A percentile compares a stretch with the other conserved stretches of the same genome.
Evolutionary conservation across 1,140 invertebrate genomes (phyloP).

Genomic region (Geopemphigus sp.): DNA sequence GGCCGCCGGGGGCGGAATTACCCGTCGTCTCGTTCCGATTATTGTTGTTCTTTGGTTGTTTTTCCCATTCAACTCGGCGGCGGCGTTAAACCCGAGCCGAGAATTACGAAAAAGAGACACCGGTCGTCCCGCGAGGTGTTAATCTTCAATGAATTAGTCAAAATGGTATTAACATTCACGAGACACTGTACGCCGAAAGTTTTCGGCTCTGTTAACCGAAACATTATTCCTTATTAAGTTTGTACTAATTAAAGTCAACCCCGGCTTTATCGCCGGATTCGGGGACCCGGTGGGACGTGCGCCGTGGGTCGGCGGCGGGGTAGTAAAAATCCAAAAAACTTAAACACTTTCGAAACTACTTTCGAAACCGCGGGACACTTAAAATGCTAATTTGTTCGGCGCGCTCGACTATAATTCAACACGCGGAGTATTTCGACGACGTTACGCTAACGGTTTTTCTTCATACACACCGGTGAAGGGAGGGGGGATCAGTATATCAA

Average conservation of each 20-base stretch:
- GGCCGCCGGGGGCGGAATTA: neutral
- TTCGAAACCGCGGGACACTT: conserved; percentile 26
- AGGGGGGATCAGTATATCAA: neutral
- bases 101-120: conserved; percentile 42
- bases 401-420: conserved; percentile 22
- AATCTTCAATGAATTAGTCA: conserved; percentile 50
- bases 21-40: conserved; percentile 24
- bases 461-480: too few species aligned
- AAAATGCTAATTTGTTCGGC: conserved; percentile 46
- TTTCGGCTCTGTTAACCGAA: conserved; percentile 45
- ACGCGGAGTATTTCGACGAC: neutral
- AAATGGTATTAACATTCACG: conserved; percentile 48
- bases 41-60: conserved; percentile 46
- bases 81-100: conserved; percentile 7
- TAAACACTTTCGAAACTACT: conserved; percentile 46
- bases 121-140: conserved; percentile 47
- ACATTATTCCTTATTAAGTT: conserved; percentile 49
- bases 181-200: conserved; percentile 38
- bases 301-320: too few species aligned
- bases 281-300: neutral
- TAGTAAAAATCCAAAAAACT: conserved; percentile 34
- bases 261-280: conserved; percentile 40
- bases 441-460: neutral
- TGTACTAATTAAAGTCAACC: conserved; percentile 47
- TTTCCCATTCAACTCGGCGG: conserved; percentile 30